Evolutionary conservation across 1,140 invertebrate genomes (phyloP), one percentile per base, ranked within the genome.

Genomic region (Pseudachorutes palmiensis): DNA sequence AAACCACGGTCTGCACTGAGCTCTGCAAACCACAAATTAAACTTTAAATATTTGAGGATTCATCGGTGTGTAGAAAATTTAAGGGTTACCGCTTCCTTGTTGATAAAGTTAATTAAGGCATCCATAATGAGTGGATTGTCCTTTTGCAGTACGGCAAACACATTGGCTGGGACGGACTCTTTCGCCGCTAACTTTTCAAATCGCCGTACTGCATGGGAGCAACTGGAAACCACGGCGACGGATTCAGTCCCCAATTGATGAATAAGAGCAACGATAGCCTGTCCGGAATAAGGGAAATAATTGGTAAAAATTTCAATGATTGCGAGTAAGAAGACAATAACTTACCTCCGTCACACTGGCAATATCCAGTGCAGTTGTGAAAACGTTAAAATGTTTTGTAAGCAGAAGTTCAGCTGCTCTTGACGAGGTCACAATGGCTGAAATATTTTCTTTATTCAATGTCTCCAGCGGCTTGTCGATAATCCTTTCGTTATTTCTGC

Each of bases 361-460:
- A 30, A 75, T 68, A 48, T 73, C 74, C 14, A 73, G 74, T 0
- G 73, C 72, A 29, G 74, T 74, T 9, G 74, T 74, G 48, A 75
- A 72, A 19, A 75, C 72, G 60, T 74, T 74, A 5, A 66, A 66
- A 62, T 74, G 72, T 49, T 66, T 74, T 32, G 66, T 62, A 28
- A 74, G 55, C 2, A 74, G 60, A 16, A 74, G 26, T 49, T 71
- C 72, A 12, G 72, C 72, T 1, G 72, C 72, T 30, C 68, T 31
- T 1, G 70, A 29, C 9, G 70, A 74, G 16, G 72, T 74, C n/a
- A 74, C 72, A 32, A 74, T 68, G 1, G 72, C 70, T 2, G 72
- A 74, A 41, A 74, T 67, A 33, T 74, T 74, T 28, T 66, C 70
- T 48, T 70, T 71, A 55, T 71, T 71, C 28, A 74, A 55, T 28